Conservation (phyloP, 2,113 vertebrate genomes). For the Pseudonaja textilis region DNA sequence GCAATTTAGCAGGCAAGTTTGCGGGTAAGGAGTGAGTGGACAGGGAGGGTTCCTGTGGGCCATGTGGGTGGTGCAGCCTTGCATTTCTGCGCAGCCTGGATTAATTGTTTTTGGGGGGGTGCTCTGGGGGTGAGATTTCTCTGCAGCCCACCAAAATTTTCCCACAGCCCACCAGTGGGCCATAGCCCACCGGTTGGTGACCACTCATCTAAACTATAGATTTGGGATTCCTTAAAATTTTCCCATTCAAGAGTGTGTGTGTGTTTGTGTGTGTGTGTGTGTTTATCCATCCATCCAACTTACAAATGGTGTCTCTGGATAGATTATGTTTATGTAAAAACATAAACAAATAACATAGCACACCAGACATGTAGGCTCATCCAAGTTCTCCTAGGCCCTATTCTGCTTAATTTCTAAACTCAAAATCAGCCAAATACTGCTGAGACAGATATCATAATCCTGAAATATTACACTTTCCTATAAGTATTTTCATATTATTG, state of each 20-base stretch:
- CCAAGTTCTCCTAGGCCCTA: background rate
- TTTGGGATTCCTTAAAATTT: background rate
- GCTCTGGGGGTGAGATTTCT: no score
- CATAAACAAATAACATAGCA: background rate
- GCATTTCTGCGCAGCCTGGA: no score
- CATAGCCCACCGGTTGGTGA: no score
- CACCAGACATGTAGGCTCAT: background rate
- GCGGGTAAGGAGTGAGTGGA: no score
- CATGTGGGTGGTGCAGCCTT: no score
- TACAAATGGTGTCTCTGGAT: background rate
- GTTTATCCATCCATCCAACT: background rate
- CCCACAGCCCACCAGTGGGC: no score
- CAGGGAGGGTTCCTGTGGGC: no score
- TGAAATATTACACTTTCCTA: background rate
- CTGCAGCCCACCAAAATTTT: no score
- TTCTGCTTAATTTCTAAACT: background rate
- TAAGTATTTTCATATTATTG: slow-evolving; percentile 1
- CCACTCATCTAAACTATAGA: background rate
- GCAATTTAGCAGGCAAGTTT: no score
- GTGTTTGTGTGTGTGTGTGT: no score
- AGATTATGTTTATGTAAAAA: background rate
- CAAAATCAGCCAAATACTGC: background rate
- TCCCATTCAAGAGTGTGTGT: background rate
- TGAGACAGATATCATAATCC: background rate
- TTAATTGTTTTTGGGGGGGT: no score